Conservation (phyloP, 1,140 invertebrate species). For the Drosophila tani region DNA sequence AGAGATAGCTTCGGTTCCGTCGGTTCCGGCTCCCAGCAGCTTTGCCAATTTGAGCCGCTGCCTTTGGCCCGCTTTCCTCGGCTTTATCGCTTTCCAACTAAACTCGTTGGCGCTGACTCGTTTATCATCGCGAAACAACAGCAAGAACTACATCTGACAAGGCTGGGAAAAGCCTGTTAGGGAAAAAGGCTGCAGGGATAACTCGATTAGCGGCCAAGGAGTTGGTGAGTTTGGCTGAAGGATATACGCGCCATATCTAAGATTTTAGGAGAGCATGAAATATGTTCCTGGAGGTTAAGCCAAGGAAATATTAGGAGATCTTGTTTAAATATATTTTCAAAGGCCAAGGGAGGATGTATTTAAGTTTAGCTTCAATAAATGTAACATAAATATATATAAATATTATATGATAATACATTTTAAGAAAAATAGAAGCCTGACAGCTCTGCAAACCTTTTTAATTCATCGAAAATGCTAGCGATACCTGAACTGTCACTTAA, state of each 20-base stretch:
- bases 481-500: too few species aligned
- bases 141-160: not conserved
- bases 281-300: not conserved
- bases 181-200: not conserved
- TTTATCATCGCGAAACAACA: conserved; percentile 59
- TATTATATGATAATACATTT: too few species aligned
- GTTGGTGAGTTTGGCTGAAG: not conserved
- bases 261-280: not conserved
- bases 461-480: too few species aligned
- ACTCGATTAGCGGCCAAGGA: conserved; percentile 16
- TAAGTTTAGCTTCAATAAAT: too few species aligned
- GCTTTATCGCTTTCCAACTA: conserved; percentile 74
- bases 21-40: not conserved
- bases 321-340: too few species aligned
- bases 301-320: not conserved
- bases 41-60: conserved; percentile 66
- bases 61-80: conserved; percentile 15
- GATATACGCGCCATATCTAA: not conserved
- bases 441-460: too few species aligned
- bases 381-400: too few species aligned
- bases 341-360: too few species aligned
- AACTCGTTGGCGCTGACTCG: conserved; percentile 69
- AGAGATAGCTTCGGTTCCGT: not conserved
- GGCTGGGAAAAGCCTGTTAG: conserved; percentile 4
- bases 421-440: too few species aligned